Conservation (phyloP, 2,113 vertebrate species). For the Todiramphus saurophagus region DNA sequence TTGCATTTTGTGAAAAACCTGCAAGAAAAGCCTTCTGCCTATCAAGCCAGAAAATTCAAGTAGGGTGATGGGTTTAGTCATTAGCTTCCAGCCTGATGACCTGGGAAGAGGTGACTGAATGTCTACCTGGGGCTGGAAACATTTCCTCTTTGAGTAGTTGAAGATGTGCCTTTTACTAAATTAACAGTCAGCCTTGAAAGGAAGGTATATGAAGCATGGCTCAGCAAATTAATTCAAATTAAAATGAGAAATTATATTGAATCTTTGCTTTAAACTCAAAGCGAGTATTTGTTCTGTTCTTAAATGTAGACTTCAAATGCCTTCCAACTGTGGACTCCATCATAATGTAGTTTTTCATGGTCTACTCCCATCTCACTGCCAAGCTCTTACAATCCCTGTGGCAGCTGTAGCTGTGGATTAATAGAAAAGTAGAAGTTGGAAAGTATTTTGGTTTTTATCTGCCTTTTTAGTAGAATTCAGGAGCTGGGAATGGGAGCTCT, state of each 20-base stretch:
- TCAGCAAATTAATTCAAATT: conserved; percentile 37
- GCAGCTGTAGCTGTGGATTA: background rate
- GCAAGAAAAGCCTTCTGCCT: background rate
- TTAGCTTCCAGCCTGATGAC: background rate
- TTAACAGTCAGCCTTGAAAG: conserved; percentile 33
- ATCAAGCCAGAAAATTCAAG: background rate
- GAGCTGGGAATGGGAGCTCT: background rate
- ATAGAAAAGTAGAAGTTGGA: background rate
- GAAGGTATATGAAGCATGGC: conserved; percentile 14
- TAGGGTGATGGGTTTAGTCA: background rate
- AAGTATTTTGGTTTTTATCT: background rate
- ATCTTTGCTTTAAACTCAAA: conserved; percentile 1
- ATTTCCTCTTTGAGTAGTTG: background rate
- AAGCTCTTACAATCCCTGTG: background rate
- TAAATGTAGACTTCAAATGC: background rate
- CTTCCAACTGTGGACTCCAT: background rate
- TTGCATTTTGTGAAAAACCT: background rate
- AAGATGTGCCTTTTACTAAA: conserved; percentile 16
- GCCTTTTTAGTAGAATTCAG: background rate
- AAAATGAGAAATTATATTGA: background rate
- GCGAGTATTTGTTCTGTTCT: background rate
- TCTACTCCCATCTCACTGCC: background rate
- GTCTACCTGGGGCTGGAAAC: background rate
- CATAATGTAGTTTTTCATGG: background rate
- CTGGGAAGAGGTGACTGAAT: background rate